Percentiles rank a stretch among this genome's conserved stretches.
Conservation (phyloP, 2,113 vertebrate species). For the Grammomys surdaster region DNA sequence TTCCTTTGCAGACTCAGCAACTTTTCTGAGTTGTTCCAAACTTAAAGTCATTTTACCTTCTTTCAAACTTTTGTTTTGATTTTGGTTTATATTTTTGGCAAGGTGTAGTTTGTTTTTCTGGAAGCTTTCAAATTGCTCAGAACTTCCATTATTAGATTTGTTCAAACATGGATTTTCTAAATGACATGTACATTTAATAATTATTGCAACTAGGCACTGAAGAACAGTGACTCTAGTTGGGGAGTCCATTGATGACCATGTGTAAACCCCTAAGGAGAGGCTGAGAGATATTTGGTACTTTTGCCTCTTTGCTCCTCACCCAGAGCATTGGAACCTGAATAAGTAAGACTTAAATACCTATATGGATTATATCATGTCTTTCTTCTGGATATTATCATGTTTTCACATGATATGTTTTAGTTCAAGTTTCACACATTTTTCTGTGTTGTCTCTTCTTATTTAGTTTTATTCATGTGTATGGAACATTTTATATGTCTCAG, state of each 20-base stretch:
- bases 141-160: conserved; percentile 64
- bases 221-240: not conserved
- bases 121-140: conserved; percentile 60
- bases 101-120: conserved; percentile 60
- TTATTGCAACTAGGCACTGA: not conserved
- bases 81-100: conserved; percentile 64
- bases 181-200: conserved; percentile 46
- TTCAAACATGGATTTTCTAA: conserved; percentile 57
- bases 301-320: not conserved
- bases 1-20: not conserved
- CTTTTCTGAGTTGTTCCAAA: conserved; percentile 23
- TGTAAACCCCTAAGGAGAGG: not conserved
- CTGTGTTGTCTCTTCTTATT: not conserved
- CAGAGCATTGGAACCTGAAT: not conserved
- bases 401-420: conserved; percentile 18
- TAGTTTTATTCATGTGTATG: not conserved
- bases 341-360: not conserved
- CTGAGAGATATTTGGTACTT: not conserved
- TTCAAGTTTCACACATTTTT: not conserved
- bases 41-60: conserved; percentile 31
- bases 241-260: not conserved
- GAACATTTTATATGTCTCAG: not conserved
- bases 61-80: conserved; percentile 58
- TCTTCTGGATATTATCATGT: not conserved
- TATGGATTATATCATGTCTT: not conserved